phyloP scores from a whole-genome alignment of 1,140 invertebrate species.

The Papilio xuthus region DNA sequence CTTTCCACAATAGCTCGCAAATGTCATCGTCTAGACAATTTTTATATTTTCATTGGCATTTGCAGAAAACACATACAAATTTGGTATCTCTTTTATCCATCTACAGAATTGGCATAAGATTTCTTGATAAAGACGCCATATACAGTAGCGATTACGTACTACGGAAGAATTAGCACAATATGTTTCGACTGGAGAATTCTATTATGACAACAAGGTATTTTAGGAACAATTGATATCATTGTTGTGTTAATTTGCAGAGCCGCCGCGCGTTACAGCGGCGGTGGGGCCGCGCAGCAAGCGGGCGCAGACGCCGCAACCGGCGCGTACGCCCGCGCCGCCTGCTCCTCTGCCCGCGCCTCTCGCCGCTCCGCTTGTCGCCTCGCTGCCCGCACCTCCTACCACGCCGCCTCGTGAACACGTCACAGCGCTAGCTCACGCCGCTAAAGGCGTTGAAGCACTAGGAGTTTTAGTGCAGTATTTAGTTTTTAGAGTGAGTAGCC shows the following conservation, averaged over 20 bases:
- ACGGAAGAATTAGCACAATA: conserved; percentile 7
- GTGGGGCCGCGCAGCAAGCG: conserved; percentile 71
- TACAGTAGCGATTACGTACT: conserved; percentile 10
- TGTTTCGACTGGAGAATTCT: not conserved
- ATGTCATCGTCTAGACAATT: too few relatives aligned
- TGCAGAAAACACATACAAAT: too few relatives aligned
- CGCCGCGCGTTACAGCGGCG: conserved; percentile 68
- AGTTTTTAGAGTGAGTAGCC: conserved; percentile 84
- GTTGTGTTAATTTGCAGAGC: conserved; percentile 55
- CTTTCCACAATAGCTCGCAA: not conserved
- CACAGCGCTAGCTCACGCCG: conserved; percentile 66
- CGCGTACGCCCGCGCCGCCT: conserved; percentile 51
- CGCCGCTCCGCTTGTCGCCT: conserved; percentile 44
- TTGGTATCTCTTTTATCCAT: too few relatives aligned
- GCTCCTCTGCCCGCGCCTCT: conserved; percentile 51
- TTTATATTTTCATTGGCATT: too few relatives aligned
- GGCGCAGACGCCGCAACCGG: conserved; percentile 67
- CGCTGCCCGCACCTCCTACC: conserved; percentile 43
- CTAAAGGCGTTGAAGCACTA: conserved; percentile 84
- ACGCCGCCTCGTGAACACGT: conserved; percentile 58
- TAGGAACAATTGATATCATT: conserved; percentile 29
- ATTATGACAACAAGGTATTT: conserved; percentile 26
- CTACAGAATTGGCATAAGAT: not conserved
- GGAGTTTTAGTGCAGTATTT: conserved; percentile 87
- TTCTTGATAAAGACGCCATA: not conserved